Evolutionary conservation across 2,797 vertebrate species (phyloP), one percentile per base, ranked within the genome.

Genomic region (Gila robusta): DNA sequence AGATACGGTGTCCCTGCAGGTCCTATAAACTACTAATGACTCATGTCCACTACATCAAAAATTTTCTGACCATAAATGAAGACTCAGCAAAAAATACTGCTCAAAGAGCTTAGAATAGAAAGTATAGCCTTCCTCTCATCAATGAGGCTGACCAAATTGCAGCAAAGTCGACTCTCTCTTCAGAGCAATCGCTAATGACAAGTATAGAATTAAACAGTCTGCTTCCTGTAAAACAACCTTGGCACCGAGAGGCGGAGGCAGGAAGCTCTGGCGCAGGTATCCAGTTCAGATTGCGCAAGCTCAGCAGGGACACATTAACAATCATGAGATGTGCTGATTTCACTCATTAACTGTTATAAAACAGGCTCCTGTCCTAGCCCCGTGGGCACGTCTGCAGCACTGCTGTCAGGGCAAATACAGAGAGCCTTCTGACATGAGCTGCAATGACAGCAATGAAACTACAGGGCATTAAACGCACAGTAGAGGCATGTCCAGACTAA

Each of bases 281-380:
- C 39, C 41, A 82, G 87, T 86, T 91, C 90, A 74, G 67, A 86
- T 90, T 91, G 81, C 86, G 64, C 90, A 66, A 82, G 81, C 84
- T 89, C 90, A 91, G 90, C 87, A 79, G 79, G 70, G 49, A 17
- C 56, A 81, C 84, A 85, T 64, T 83, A 69, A 74, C 74, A 82
- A 81, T 41, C 56, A 52, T 49, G 81, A 80, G 66, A 64, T 72
- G 47, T 59, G 81, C 72, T 81, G 80, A 64, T 85, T 88, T 87
- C 78, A 88, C 44, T 89, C 88, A 85, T 88, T 83, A 86, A 79
- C 81, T 56, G 35, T 81, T 81, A 81, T 26, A 64, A 84, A 81
- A 83, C 77, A 32, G 28, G 28, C 32, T 52, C 77, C 66, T 23
- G 32, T 37, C 54, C 49, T 35, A 72, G 81, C 49, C 64, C 81